Percentiles rank a stretch among this genome's conserved stretches.
Conservation (phyloP, 1,140 invertebrate species). For the Aplysia californica region DNA sequence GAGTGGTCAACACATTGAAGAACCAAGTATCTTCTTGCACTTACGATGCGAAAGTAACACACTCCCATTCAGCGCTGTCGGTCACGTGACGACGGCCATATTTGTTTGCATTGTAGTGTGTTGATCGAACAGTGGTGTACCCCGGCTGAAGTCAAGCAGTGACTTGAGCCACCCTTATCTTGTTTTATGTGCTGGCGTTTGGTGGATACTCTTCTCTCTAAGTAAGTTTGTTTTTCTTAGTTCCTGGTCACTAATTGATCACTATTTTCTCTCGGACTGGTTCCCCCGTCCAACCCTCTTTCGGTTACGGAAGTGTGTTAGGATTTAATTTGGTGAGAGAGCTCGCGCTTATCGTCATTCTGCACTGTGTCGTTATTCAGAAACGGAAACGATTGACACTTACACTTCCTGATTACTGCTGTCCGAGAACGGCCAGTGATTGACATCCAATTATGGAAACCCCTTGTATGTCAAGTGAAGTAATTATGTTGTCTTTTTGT, state of each 20-base stretch:
- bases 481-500: too few relatives aligned
- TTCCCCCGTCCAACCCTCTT: not conserved
- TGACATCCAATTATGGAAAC: not conserved
- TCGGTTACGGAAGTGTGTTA: constrained; percentile 8
- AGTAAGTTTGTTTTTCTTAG: constrained; percentile 1
- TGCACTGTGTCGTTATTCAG: not conserved
- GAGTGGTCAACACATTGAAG: too few relatives aligned
- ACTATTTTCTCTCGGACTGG: not conserved
- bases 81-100: constrained; percentile 12
- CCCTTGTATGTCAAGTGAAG: not conserved
- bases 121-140: not conserved
- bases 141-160: not conserved
- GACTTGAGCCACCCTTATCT: not conserved
- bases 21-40: too few relatives aligned
- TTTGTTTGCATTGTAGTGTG: constrained; percentile 1
- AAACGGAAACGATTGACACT: not conserved
- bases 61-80: too few relatives aligned
- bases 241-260: not conserved
- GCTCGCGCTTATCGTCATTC: not conserved
- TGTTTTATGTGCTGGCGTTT: not conserved
- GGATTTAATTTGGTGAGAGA: not conserved
- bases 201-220: not conserved
- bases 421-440: not conserved
- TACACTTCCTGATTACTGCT: not conserved
- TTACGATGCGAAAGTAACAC: too few relatives aligned